Evolutionary conservation across 2,113 vertebrate genomes (phyloP).

Genomic region (Malurus alboscapulatus): DNA sequence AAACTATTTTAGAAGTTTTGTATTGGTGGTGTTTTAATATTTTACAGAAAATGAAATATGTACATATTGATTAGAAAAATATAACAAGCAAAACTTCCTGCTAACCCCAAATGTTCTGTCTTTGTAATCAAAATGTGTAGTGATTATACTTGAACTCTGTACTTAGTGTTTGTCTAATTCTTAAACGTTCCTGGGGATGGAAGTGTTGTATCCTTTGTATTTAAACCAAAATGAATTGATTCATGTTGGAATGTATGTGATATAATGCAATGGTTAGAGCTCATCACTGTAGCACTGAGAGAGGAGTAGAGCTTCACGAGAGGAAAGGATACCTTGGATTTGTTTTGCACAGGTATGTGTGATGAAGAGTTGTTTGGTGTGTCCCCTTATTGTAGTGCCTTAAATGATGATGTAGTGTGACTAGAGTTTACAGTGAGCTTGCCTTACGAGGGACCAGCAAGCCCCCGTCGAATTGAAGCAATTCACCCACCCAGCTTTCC

Average conservation of each 20-base stretch:
- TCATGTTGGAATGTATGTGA: slow-evolving; percentile 83
- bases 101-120: slow-evolving; percentile 79
- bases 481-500: slow-evolving; percentile 68
- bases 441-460: slow-evolving; percentile 84
- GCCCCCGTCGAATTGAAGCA: slow-evolving; percentile 73
- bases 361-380: slow-evolving; percentile 82
- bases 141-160: slow-evolving; percentile 87
- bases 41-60: slow-evolving; percentile 83
- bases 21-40: slow-evolving; percentile 87
- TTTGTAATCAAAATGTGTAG: slow-evolving; percentile 85
- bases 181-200: slow-evolving; percentile 79
- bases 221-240: slow-evolving; percentile 86
- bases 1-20: slow-evolving; percentile 87
- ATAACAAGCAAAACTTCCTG: slow-evolving; percentile 80
- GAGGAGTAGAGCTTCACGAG: slow-evolving; percentile 71
- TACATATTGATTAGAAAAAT: slow-evolving; percentile 84
- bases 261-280: slow-evolving; percentile 80
- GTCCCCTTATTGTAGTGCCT: slow-evolving; percentile 85
- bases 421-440: slow-evolving; percentile 88
- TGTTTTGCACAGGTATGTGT: slow-evolving; percentile 90
- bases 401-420: slow-evolving; percentile 85
- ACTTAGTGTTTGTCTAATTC: slow-evolving; percentile 82
- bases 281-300: slow-evolving; percentile 83
- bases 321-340: slow-evolving; percentile 77
- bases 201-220: slow-evolving; percentile 79